Percentiles rank a stretch among this genome's conserved stretches.
Conservation (phyloP, 2,888 invertebrate genomes). For the Pterostichus madidus region DNA sequence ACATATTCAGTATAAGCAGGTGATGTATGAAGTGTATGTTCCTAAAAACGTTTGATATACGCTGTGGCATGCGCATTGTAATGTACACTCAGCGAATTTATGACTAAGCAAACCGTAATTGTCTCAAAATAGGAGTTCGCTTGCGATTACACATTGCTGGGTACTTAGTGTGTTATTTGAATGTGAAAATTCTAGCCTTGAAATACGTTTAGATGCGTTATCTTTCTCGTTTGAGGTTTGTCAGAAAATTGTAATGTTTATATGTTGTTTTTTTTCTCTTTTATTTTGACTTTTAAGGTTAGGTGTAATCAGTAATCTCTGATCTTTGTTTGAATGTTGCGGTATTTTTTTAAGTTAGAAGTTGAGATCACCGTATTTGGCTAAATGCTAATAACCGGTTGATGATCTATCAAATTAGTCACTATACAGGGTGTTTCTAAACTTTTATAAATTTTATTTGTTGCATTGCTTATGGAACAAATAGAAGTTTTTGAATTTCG, state of each 20-base stretch:
- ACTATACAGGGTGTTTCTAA: too few species aligned
- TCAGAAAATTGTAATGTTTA: slow-evolving; percentile 15
- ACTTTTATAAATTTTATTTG: too few species aligned
- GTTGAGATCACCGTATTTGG: too few species aligned
- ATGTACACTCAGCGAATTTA: neutral
- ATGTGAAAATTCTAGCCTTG: slow-evolving; percentile 24
- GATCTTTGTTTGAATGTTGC: neutral
- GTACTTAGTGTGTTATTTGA: slow-evolving; percentile 22
- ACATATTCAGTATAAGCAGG: slow-evolving; percentile 7
- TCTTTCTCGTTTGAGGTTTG: neutral
- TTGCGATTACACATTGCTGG: neutral
- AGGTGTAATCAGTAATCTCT: neutral
- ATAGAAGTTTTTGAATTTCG: too few species aligned
- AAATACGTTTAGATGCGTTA: neutral
- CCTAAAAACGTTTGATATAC: neutral
- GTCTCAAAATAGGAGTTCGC: slow-evolving; percentile 10
- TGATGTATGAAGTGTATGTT: neutral
- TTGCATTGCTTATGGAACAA: too few species aligned
- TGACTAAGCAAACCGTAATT: slow-evolving; percentile 39
- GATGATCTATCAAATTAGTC: too few species aligned
- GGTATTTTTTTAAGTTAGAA: too few species aligned
- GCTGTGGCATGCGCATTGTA: neutral
- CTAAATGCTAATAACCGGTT: too few species aligned
- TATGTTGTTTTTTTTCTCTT: neutral
- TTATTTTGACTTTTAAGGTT: neutral